Percentiles rank a stretch among this genome's conserved stretches.
These are phyloP conservation scores for Pangasianodon gigas DNA, from an alignment of 2,113 vertebrate species.

Conservation along the genomic window DNA sequence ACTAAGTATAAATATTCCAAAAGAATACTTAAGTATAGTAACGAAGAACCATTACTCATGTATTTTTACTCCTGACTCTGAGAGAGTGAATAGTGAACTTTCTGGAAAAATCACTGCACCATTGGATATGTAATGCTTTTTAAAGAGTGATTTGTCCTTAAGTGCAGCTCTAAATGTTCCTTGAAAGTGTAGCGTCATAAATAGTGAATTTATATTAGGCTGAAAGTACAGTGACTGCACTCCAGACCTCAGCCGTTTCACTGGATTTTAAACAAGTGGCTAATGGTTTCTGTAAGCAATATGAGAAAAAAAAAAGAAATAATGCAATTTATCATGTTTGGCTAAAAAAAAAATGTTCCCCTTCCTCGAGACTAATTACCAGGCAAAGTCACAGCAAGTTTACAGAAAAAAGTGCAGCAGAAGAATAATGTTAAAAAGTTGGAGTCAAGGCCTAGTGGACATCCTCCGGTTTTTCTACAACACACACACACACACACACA, in stretches of 20 bases:
- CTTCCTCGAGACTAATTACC: neutral
- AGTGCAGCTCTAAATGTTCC: slow-evolving; percentile 24
- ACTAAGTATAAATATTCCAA: neutral
- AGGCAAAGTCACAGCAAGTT: slow-evolving; percentile 7
- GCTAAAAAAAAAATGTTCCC: neutral
- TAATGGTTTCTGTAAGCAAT: slow-evolving; percentile 16
- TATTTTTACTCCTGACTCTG: neutral
- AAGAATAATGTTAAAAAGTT: neutral
- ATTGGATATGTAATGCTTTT: slow-evolving; percentile 4
- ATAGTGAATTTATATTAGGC: slow-evolving; percentile 16
- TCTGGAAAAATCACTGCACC: neutral
- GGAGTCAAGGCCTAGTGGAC: too few relatives aligned
- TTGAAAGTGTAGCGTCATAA: slow-evolving; percentile 33
- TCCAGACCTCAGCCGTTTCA: slow-evolving; percentile 3
- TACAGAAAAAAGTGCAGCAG: neutral
- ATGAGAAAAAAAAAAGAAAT: neutral
- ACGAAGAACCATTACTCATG: neutral
- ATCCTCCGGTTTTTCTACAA: too few relatives aligned
- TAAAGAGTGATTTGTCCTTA: slow-evolving; percentile 35
- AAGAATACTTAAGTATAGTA: slow-evolving; percentile 18
- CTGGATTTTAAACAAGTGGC: slow-evolving; percentile 6
- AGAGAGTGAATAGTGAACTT: slow-evolving; percentile 12
- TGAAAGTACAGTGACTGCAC: neutral
- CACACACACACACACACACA: neutral
- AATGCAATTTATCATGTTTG: slow-evolving; percentile 26